A percentile compares a stretch with the other conserved stretches of the same genome.
These are phyloP conservation scores for Drosophila neonasuta DNA, from an alignment of 2,888 invertebrate genomes.

Conservation along the genomic window DNA sequence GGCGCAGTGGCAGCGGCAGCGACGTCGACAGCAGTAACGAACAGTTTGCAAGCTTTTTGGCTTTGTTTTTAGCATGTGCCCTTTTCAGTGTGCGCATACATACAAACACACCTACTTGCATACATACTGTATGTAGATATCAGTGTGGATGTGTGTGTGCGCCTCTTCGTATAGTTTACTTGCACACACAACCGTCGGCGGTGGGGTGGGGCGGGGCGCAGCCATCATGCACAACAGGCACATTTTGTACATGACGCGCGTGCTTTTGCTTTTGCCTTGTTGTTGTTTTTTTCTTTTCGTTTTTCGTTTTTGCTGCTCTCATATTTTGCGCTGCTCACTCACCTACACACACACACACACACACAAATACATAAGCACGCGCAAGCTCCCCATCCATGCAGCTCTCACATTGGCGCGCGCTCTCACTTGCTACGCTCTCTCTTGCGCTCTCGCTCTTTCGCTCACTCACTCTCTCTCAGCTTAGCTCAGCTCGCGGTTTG, in stretches of 20 bases:
- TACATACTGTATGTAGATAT: conserved; percentile 15
- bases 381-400: conserved; percentile 51
- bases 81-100: conserved; percentile 43
- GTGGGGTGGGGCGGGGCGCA: conserved; percentile 37
- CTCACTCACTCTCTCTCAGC: conserved; percentile 11
- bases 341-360: conserved; percentile 46
- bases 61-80: conserved; percentile 69
- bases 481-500: conserved; percentile 13
- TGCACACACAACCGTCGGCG: not conserved
- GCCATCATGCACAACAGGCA: conserved; percentile 60
- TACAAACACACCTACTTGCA: not conserved
- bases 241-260: conserved; percentile 61
- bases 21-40: conserved; percentile 20
- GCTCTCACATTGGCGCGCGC: conserved; percentile 10
- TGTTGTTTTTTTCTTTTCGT: no score
- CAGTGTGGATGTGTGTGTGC: conserved; percentile 13
- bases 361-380: conserved; percentile 33
- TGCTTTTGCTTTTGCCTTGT: conserved; percentile 55
- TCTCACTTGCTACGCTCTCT: not conserved
- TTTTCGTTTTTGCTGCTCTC: conserved; percentile 13
- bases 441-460: conserved; percentile 4
- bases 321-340: conserved; percentile 46
- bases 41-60: conserved; percentile 65
- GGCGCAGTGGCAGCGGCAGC: conserved; percentile 31
- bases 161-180: conserved; percentile 18